Base-by-base conservation (phyloP, 2,888 invertebrate species). In the Drosophila infuscata region DNA sequence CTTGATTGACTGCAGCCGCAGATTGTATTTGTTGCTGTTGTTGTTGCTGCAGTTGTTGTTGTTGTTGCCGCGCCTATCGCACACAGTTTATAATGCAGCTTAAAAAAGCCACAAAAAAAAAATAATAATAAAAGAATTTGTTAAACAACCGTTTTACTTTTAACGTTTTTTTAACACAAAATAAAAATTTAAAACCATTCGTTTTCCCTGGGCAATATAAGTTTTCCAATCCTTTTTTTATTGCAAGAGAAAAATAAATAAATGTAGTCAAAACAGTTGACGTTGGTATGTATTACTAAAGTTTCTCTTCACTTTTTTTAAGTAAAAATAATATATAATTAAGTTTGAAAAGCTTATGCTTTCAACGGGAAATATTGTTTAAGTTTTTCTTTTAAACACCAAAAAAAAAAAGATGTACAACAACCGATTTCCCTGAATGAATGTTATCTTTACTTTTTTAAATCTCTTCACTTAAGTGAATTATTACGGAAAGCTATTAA, bases 1-100 rank as follows among this genome's bases (percentile, higher is more conserved):
- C 88, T 82, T 88, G 85, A 86, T 88, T 86, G 88, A 83, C 78
- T 79, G 76, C 76, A 76, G 65, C 82, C 76, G 77, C 79, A 76
- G 53, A 56, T 38, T 38, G 56, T n/a, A n/a, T 25, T 29, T n/a
- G 29, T 30, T 57, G 64, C 32, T 61, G 53, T 25, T 15, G 20
- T 8, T 9, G 20, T 20, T 46, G 29, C n/a, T 38, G 20, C 12
- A 20, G 20, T 25, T 46, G 20, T 25, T 46, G 15, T 15, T 46
- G 3, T 53, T 61, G 41, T 25, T 58, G 66, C 60, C 78, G 77
- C 78, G 67, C 78, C 78, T 71, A 70, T 56, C 70, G 48, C 57
- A 35, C 46, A 54, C 69, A 64, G 70, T 70, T 76, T 70, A 56
- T 46, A 76, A 76, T 81, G 76, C 73, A 71, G 70, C 70, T 67